A percentile compares a stretch with the other conserved stretches of the same genome.
phyloP scores from a whole-genome alignment of 2,888 invertebrate species.

The Electrophaes corylata region DNA sequence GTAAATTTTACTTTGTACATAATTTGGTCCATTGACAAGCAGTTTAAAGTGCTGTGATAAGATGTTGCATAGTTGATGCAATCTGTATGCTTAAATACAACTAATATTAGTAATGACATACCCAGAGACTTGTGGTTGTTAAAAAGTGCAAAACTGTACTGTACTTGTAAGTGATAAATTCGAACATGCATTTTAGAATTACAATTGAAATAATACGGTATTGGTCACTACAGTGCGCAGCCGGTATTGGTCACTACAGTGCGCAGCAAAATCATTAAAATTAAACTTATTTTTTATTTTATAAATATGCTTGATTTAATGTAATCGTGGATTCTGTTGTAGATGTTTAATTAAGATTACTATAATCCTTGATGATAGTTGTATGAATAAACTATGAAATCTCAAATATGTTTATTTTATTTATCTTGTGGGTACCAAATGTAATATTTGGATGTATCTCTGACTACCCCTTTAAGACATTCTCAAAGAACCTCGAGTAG shows the following conservation, averaged over 20 bases:
- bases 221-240: slow-evolving; percentile 19
- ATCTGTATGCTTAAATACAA: slow-evolving; percentile 44
- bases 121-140: slow-evolving; percentile 60
- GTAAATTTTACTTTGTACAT: slow-evolving; percentile 52
- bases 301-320: slow-evolving; percentile 59
- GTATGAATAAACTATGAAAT: slow-evolving; percentile 38
- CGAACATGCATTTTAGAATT: slow-evolving; percentile 59
- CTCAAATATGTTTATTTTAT: neutral
- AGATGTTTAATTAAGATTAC: slow-evolving; percentile 50
- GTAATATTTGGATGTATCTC: too few relatives aligned
- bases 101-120: slow-evolving; percentile 36
- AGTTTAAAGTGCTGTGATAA: slow-evolving; percentile 79
- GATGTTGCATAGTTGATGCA: slow-evolving; percentile 58
- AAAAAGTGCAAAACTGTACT: slow-evolving; percentile 43
- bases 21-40: slow-evolving; percentile 66
- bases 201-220: slow-evolving; percentile 29
- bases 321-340: slow-evolving; percentile 62
- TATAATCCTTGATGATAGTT: slow-evolving; percentile 45
- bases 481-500: too few relatives aligned
- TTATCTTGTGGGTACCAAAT: too few relatives aligned
- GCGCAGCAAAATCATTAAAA: slow-evolving; percentile 23
- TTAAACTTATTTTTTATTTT: slow-evolving; percentile 18
- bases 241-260: slow-evolving; percentile 12
- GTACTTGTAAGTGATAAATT: slow-evolving; percentile 45
- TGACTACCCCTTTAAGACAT: too few relatives aligned